A percentile compares a stretch with the other conserved stretches of the same genome.
phyloP scores from a whole-genome alignment of 1,140 invertebrate genomes.

The Conus betulinus region DNA sequence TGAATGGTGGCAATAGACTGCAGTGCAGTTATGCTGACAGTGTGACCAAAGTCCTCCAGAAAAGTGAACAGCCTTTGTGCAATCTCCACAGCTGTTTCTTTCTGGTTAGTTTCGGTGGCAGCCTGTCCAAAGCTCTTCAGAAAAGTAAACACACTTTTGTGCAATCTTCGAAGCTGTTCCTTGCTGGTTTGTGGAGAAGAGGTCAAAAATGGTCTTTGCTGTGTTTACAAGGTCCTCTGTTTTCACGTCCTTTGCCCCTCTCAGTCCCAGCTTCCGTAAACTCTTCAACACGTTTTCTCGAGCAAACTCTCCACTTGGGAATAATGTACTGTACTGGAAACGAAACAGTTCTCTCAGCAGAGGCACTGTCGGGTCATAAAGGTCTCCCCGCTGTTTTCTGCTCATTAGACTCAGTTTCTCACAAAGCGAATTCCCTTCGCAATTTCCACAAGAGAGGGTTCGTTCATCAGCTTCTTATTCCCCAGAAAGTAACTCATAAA shows the following conservation, averaged over 20 bases:
- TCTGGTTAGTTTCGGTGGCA: background rate
- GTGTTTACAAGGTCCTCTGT: conserved; percentile 26
- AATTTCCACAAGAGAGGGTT: background rate
- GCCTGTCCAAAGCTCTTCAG: too few species aligned
- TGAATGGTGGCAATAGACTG: background rate
- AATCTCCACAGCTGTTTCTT: background rate
- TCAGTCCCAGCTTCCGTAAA: conserved; percentile 24
- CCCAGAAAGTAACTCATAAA: conserved; percentile 35
- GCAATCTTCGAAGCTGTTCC: conserved; percentile 5
- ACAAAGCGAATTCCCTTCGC: conserved; percentile 20
- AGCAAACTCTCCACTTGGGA: conserved; percentile 36
- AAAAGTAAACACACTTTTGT: background rate
- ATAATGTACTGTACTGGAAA: conserved; percentile 28
- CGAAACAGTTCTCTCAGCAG: conserved; percentile 32
- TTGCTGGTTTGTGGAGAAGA: background rate
- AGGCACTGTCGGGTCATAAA: conserved; percentile 33
- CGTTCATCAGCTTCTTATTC: background rate
- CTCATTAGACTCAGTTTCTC: background rate
- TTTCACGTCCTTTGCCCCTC: conserved; percentile 26
- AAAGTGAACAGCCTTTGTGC: background rate
- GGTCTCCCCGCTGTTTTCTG: background rate
- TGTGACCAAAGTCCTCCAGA: too few species aligned
- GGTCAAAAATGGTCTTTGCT: conserved; percentile 14
- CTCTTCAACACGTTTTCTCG: conserved; percentile 1
- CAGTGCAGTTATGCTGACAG: background rate